phyloP scores from a whole-genome alignment of 2,888 invertebrate genomes.

The Diploptera punctata region DNA sequence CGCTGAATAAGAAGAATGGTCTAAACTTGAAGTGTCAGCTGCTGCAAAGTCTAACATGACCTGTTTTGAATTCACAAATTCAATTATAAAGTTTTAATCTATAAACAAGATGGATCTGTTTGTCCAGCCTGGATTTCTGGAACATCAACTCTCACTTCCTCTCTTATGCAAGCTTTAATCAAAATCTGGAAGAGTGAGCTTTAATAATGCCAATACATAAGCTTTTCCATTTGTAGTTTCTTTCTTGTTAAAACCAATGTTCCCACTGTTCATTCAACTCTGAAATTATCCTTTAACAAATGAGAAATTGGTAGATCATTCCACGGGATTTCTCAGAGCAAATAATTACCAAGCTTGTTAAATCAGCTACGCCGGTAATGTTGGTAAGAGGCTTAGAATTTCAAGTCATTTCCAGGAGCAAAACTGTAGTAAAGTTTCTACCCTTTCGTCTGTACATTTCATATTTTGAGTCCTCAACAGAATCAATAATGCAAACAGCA shows the following conservation, averaged over 20 bases:
- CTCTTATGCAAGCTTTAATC: neutral
- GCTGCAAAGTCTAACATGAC: too few relatives aligned
- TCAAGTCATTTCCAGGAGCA: neutral
- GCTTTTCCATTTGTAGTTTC: neutral
- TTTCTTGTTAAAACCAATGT: neutral
- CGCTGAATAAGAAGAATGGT: too few relatives aligned
- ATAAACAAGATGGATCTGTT: too few relatives aligned
- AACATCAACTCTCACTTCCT: neutral
- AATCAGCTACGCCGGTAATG: neutral
- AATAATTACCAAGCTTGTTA: neutral
- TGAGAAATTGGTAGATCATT: constrained; percentile 3
- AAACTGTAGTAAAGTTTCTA: too few relatives aligned
- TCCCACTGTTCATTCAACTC: neutral
- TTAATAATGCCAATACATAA: constrained; percentile 10
- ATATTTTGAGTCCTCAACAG: too few relatives aligned
- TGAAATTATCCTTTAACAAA: constrained; percentile 3
- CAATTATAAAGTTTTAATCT: too few relatives aligned
- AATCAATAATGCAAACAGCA: too few relatives aligned
- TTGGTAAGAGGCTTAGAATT: neutral
- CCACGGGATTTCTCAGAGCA: neutral
- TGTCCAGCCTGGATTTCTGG: too few relatives aligned
- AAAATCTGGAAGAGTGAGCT: neutral
- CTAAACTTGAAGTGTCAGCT: too few relatives aligned
- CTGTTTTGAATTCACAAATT: too few relatives aligned
- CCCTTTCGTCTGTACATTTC: too few relatives aligned